Evolutionary conservation across 2,888 invertebrate genomes (phyloP), one percentile per base, ranked within the genome.

Genomic region (Polydrusus tereticollis): DNA sequence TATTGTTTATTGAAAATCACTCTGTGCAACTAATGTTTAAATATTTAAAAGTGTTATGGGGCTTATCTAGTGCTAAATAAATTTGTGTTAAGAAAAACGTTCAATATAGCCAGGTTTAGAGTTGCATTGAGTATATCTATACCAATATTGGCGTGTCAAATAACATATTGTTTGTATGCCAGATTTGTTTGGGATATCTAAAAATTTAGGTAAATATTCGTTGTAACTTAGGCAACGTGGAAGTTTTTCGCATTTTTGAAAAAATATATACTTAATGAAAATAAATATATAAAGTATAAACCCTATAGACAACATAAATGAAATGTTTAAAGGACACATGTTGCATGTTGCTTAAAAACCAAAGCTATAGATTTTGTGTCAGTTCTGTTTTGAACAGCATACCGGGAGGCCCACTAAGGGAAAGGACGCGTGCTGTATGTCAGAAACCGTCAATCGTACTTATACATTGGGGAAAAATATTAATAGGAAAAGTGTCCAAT

Each of bases 111-210:
- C 7, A 2, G n/a, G 14, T 45, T 18, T 20, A 8, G 20, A 18
- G 18, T 45, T 20, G 20, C 45, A 23, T 14, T 29, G 47, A 21
- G 23, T n/a, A n/a, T n/a, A n/a, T n/a, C n/a, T n/a, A 16, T 47
- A 8, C 20, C 16, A n/a, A n/a, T n/a, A n/a, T 47, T 47, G 47
- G 47, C 23, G 47, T 47, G 47, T 52, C 52, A 23, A 50, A 50
- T 21, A 52, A 16, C 52, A 52, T 52, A 52, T 52, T 52, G 52
- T 52, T 52, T 52, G 52, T 52, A 52, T 29, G 16, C 6, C 23
- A 29, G 29, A 21, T 29, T 52, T 52, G 16, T 52, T 29, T 12
- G 8, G 29, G 29, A 52, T 29, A 52, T 52, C 52, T 52, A 29
- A 16, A 52, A 16, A 52, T n/a, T 16, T 16, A 7, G 16, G 14